Evolutionary conservation across 2,797 vertebrate genomes (phyloP), one percentile per base, ranked within the genome.

Genomic region (Hoplostethus mediterraneus): DNA sequence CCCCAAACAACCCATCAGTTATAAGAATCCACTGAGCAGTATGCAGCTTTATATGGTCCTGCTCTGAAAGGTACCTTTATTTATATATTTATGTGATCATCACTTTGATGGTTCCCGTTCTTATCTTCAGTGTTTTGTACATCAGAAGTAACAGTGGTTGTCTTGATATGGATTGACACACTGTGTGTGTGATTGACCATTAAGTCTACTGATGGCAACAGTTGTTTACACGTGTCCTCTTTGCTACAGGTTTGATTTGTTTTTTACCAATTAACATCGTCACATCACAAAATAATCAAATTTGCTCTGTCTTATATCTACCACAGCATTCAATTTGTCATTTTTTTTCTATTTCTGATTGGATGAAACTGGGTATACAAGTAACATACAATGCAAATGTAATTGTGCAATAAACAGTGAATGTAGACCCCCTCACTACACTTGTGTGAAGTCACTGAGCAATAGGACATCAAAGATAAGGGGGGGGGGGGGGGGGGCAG

Each of bases 381-480:
- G 73, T 82, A 59, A 73, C 51, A 79, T 55, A 67, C 51, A 30
- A 81, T 51, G 69, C 59, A 77, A 70, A 71, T 70, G 67, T 86
- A 82, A 85, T 77, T 89, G 90, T 95, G 89, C 86, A 95, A 95
- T 95, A 95, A 92, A 94, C 75, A 87, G 83, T 87, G 82, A 94
- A 91, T 90, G 90, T 93, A 93, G 85, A 89, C 81, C 69, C 60
- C 75, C 56, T 55, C n/a, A 17, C 17, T 56, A 68, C 56, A 45
- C 64, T 77, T 64, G 31, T 76, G 73, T 84, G 69, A 69, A 62
- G 54, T 90, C 63, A 75, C 42, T 87, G 25, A 77, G 6, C 6
- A 40, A 21, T 10, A 31, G 28, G 8, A 28, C 13, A 13, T 10
- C 10, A 12, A 25, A 28, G 5, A 10, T 11, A 28, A 28, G 28